Evolutionary conservation across 1,140 invertebrate genomes (phyloP).

Genomic region (Drosophila melanogaster): DNA sequence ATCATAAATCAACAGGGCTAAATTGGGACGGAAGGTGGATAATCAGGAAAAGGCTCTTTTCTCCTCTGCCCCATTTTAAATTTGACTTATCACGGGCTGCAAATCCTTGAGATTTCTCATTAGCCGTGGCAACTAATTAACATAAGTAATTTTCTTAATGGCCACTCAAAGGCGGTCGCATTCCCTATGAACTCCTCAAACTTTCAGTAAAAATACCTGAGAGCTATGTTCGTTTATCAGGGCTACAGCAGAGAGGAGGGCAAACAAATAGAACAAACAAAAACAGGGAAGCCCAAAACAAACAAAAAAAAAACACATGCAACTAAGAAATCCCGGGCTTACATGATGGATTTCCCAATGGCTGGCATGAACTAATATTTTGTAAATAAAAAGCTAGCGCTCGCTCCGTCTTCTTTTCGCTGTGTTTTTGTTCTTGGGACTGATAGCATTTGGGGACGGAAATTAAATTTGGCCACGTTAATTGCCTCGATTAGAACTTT

Average conservation of each 20-base stretch:
- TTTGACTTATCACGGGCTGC: conserved; percentile 41
- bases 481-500: conserved; percentile 79
- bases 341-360: conserved; percentile 77
- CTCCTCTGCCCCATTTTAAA: conserved; percentile 30
- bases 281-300: conserved; percentile 35
- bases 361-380: conserved; percentile 69
- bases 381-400: conserved; percentile 69
- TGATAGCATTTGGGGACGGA: conserved; percentile 74
- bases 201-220: conserved; percentile 17
- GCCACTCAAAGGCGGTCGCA: conserved; percentile 38
- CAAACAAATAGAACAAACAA: conserved; percentile 49
- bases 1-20: conserved; percentile 44
- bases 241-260: not conserved
- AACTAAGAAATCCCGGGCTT: conserved; percentile 60
- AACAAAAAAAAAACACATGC: conserved; percentile 35
- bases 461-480: conserved; percentile 82
- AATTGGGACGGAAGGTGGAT: conserved; percentile 34
- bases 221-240: conserved; percentile 52
- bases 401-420: conserved; percentile 19
- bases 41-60: conserved; percentile 43
- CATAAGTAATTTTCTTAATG: conserved; percentile 78
- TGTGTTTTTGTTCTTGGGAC: conserved; percentile 2
- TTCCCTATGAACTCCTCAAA: conserved; percentile 39
- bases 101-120: conserved; percentile 72
- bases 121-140: conserved; percentile 73